A percentile compares a stretch with the other conserved stretches of the same genome.
Evolutionary conservation across 2,888 invertebrate species (phyloP).

Genomic region (Polietes domitor): DNA sequence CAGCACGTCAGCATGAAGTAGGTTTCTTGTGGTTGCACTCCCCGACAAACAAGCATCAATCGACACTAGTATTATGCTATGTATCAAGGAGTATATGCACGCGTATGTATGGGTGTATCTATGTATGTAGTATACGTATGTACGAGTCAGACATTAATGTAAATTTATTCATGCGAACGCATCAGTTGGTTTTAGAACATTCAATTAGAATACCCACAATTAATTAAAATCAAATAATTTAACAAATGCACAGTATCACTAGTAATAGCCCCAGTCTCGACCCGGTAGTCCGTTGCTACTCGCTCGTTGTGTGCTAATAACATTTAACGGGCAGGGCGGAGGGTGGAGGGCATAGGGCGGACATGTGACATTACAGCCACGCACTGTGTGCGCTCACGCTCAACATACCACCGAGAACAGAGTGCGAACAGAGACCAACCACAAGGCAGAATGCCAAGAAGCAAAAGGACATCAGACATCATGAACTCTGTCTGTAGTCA

Average conservation of each 20-base stretch:
- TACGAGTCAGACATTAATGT: slow-evolving; percentile 20
- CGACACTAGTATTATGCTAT: too few species aligned
- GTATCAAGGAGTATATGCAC: too few species aligned
- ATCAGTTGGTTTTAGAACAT: slow-evolving; percentile 53
- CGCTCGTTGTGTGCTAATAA: slow-evolving; percentile 12
- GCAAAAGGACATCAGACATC: slow-evolving; percentile 43
- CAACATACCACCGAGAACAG: neutral
- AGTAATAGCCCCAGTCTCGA: neutral
- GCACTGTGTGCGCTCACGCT: slow-evolving; percentile 6
- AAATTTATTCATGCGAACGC: slow-evolving; percentile 58
- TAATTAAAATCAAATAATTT: slow-evolving; percentile 66
- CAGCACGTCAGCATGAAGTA: slow-evolving; percentile 16
- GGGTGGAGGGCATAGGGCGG: neutral
- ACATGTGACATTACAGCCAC: slow-evolving; percentile 16
- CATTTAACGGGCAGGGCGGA: neutral
- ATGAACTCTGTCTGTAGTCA: slow-evolving; percentile 40
- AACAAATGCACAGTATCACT: slow-evolving; percentile 39
- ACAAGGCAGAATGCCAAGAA: neutral
- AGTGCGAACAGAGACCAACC: neutral
- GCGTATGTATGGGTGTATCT: neutral
- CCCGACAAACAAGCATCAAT: neutral
- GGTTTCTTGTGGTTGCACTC: neutral
- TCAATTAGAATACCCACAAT: slow-evolving; percentile 67
- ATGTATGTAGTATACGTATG: neutral
- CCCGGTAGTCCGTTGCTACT: neutral